A percentile compares a stretch with the other conserved stretches of the same genome.
These are phyloP conservation scores for Pogonus chalceus DNA, from an alignment of 1,140 invertebrate genomes.

Conservation along the genomic window DNA sequence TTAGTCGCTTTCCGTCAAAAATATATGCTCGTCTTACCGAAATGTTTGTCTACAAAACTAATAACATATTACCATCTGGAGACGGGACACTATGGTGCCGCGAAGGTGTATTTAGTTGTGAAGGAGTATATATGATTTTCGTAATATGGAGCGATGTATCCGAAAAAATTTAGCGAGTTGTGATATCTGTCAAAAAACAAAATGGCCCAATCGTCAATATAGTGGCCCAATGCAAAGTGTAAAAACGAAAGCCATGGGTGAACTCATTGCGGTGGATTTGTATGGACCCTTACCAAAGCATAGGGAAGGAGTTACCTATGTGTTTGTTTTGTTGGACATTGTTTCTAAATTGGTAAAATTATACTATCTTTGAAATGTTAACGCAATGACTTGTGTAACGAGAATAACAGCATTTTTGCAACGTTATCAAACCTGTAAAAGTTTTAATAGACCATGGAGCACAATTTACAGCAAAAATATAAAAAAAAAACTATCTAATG, in stretches of 20 bases:
- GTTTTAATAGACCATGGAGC: slow-evolving; percentile 16
- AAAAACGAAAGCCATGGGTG: slow-evolving; percentile 14
- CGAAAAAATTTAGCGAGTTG: slow-evolving; percentile 17
- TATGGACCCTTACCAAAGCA: slow-evolving; percentile 22
- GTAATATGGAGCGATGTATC: slow-evolving; percentile 16
- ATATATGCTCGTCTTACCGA: background rate
- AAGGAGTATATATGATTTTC: slow-evolving; percentile 24
- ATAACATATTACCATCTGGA: slow-evolving; percentile 20
- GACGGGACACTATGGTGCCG: slow-evolving; percentile 27
- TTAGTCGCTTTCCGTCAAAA: background rate
- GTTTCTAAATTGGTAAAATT: slow-evolving; percentile 26
- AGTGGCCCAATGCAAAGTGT: slow-evolving; percentile 4
- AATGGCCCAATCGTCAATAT: background rate
- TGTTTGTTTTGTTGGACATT: slow-evolving; percentile 23
- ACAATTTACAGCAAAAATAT: slow-evolving; percentile 13
- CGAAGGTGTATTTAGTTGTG: slow-evolving; percentile 26
- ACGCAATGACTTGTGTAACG: slow-evolving; percentile 9
- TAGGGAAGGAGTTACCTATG: slow-evolving; percentile 16
- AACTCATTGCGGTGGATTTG: slow-evolving; percentile 23
- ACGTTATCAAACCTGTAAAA: slow-evolving; percentile 10
- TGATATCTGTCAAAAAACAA: slow-evolving; percentile 19
- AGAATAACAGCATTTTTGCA: slow-evolving; percentile 14
- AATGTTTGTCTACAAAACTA: slow-evolving; percentile 11
- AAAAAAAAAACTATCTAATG: slow-evolving; percentile 12
- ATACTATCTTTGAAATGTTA: slow-evolving; percentile 22